These are phyloP conservation scores for Catostylus mosaicus DNA, from an alignment of 30 jellyfish, hydroid and myxozoan species.

Conservation along the genomic window DNA sequence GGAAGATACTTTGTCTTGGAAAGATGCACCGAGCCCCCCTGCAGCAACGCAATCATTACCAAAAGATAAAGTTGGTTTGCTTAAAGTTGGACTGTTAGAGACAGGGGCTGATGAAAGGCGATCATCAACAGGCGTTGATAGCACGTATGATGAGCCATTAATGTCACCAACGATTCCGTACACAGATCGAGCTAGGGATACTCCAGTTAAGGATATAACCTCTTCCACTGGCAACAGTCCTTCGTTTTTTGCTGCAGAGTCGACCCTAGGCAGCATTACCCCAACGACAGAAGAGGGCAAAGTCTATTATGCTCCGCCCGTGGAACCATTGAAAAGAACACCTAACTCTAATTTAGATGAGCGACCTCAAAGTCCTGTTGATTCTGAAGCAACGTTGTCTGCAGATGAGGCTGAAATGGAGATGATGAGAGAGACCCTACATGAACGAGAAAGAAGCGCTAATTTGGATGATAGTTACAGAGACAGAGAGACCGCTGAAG, in stretches of 20 bases:
- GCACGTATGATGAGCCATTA: slow-evolving; percentile 54
- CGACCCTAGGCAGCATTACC: not conserved
- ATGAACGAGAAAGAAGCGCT: not conserved
- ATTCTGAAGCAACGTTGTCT: slow-evolving; percentile 88
- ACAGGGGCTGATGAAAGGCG: not conserved
- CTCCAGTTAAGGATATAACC: slow-evolving; percentile 17
- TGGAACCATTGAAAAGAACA: not conserved
- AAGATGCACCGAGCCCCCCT: not conserved
- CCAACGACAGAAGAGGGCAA: not conserved
- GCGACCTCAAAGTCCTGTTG: slow-evolving; percentile 67
- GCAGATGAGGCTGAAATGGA: slow-evolving; percentile 82
- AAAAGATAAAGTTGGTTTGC: not conserved
- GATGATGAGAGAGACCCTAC: slow-evolving; percentile 48
- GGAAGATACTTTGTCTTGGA: not conserved
- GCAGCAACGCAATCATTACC: not conserved
- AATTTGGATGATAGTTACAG: not conserved
- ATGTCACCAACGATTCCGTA: slow-evolving; percentile 82
- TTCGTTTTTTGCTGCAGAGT: not conserved
- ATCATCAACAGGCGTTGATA: not conserved
- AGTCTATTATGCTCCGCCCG: too few relatives aligned
- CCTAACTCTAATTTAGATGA: not conserved
- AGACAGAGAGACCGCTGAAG: not conserved
- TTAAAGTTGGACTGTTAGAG: not conserved
- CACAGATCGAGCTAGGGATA: slow-evolving; percentile 48
- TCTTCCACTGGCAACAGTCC: not conserved